Evolutionary conservation across 1,140 invertebrate species (phyloP).

Genomic region (Melitaea cinxia): DNA sequence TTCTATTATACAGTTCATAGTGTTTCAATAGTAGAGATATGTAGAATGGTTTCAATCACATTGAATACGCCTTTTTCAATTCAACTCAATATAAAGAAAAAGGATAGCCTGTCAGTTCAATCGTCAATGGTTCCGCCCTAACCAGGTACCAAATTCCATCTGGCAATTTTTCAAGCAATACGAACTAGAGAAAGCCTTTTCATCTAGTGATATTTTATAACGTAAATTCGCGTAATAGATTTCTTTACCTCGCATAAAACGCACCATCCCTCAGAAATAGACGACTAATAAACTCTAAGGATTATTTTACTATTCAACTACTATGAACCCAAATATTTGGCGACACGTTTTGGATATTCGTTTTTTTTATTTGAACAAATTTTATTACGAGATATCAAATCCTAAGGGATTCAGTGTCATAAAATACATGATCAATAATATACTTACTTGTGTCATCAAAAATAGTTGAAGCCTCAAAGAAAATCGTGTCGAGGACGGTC

Average conservation of each 20-base stretch:
- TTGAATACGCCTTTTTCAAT: background rate
- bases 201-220: background rate
- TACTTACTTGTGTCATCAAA: conserved; percentile 47
- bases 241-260: too few relatives aligned
- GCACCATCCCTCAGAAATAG: too few relatives aligned
- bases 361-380: background rate
- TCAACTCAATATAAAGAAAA: background rate
- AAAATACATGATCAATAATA: conserved; percentile 45
- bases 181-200: background rate
- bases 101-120: background rate
- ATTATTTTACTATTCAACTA: too few relatives aligned
- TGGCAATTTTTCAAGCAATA: background rate
- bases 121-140: background rate
- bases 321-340: background rate
- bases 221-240: too few relatives aligned
- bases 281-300: background rate
- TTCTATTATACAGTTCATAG: too few relatives aligned
- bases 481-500: conserved; percentile 53
- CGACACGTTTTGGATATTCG: background rate
- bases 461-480: conserved; percentile 41
- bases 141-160: background rate
- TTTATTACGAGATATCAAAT: conserved; percentile 6
- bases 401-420: conserved; percentile 20
- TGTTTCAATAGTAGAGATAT: too few relatives aligned
- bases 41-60: background rate